Evolutionary conservation across 2,113 vertebrate species (phyloP).

Genomic region (Notechis scutatus): DNA sequence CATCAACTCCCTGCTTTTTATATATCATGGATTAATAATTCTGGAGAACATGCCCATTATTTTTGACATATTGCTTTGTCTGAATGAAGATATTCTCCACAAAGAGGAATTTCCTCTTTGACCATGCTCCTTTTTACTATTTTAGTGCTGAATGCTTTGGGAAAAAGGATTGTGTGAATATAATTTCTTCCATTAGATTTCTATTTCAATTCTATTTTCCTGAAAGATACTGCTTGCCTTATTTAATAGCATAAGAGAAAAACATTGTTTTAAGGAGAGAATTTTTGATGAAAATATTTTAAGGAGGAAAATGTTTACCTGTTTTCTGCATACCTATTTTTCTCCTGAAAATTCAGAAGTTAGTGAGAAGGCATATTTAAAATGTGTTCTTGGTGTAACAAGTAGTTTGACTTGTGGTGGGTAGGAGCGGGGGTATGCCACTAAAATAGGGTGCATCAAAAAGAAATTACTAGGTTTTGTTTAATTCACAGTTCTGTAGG

Average conservation of each 20-base stretch:
- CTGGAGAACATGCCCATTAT: not conserved
- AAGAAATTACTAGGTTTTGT: conserved; percentile 32
- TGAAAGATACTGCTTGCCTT: not conserved
- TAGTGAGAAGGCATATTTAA: not conserved
- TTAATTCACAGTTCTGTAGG: conserved; percentile 71
- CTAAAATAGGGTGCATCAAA: not conserved
- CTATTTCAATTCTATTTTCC: not conserved
- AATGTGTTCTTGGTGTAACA: not conserved
- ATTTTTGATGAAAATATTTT: not conserved
- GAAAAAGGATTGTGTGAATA: not conserved
- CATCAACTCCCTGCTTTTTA: not conserved
- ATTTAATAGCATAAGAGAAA: not conserved
- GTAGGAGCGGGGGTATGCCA: not conserved
- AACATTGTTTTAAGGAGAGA: not conserved
- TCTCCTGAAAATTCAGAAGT: not conserved
- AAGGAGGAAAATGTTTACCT: not conserved
- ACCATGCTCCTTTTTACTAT: not conserved
- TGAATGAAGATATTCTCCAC: not conserved
- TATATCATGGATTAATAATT: not conserved
- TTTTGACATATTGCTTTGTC: not conserved
- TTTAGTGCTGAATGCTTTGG: not conserved
- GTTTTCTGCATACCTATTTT: not conserved
- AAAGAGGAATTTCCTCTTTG: not conserved
- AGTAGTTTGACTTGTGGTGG: not conserved
- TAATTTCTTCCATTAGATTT: not conserved